phyloP scores from a whole-genome alignment of 2,113 vertebrate species.

The Syngnathus scovelli region DNA sequence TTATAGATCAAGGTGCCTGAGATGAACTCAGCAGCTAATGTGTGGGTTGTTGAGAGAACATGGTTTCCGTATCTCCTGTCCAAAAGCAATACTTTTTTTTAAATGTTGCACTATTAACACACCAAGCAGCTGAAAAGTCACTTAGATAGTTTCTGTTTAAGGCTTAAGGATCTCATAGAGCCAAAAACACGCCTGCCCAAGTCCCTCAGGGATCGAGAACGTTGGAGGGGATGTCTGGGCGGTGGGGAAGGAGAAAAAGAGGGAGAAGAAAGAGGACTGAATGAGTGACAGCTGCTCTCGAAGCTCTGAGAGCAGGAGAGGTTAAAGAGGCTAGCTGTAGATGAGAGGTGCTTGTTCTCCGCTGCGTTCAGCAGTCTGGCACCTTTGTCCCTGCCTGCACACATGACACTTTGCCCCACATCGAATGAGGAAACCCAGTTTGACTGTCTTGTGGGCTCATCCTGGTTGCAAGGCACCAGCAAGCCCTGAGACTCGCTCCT shows the following conservation, averaged over 20 bases:
- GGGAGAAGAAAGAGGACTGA: conserved; percentile 72
- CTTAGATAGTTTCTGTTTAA: conserved; percentile 69
- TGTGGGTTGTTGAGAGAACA: conserved; percentile 6
- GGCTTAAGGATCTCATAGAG: conserved; percentile 73
- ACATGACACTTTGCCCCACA: conserved; percentile 56
- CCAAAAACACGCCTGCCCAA: conserved; percentile 74
- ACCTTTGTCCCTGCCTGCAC: conserved; percentile 43
- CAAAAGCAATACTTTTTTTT: neutral
- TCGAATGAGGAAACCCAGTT: conserved; percentile 77
- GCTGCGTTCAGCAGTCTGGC: conserved; percentile 53
- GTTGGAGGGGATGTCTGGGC: conserved; percentile 59
- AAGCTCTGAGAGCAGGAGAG: conserved; percentile 74
- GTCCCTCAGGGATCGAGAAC: conserved; percentile 75
- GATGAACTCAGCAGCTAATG: conserved; percentile 21
- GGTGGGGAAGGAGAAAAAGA: conserved; percentile 73
- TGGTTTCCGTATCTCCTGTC: neutral
- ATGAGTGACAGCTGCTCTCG: conserved; percentile 69
- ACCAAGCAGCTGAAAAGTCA: conserved; percentile 48
- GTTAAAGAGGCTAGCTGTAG: conserved; percentile 72
- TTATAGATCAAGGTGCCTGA: conserved; percentile 37
- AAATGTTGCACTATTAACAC: conserved; percentile 16
- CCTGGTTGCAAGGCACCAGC: conserved; percentile 56
- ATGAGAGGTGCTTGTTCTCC: conserved; percentile 69
- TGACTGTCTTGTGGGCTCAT: conserved; percentile 47
- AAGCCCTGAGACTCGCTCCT: conserved; percentile 73